Evolutionary conservation across 2,888 invertebrate genomes (phyloP).

Genomic region (Ectemnius cavifrons): DNA sequence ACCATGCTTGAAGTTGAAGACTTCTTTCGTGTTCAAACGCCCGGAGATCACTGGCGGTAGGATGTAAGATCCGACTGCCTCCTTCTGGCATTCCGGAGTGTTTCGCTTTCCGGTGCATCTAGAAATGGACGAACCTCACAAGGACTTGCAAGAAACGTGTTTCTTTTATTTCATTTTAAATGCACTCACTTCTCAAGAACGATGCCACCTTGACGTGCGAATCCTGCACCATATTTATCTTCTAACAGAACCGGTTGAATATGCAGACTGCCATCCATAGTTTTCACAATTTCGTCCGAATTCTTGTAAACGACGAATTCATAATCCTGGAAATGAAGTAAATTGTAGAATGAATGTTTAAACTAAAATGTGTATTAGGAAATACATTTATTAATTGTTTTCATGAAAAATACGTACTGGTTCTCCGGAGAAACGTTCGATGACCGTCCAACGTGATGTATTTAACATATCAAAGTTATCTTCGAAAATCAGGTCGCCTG

Average conservation of each 20-base stretch:
- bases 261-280: constrained; percentile 80
- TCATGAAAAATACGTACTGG: constrained; percentile 79
- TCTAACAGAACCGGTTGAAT: constrained; percentile 82
- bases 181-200: constrained; percentile 61
- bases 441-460: constrained; percentile 80
- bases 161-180: neutral
- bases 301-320: constrained; percentile 85
- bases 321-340: constrained; percentile 80
- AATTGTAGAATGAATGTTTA: neutral
- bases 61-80: constrained; percentile 80
- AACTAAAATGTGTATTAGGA: neutral
- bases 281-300: constrained; percentile 80
- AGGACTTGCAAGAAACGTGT: no score
- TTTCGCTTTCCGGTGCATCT: constrained; percentile 77
- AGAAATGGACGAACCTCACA: constrained; percentile 2
- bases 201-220: constrained; percentile 75
- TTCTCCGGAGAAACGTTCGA: constrained; percentile 81
- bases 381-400: constrained; percentile 35
- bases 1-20: constrained; percentile 85
- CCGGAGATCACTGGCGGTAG: constrained; percentile 85
- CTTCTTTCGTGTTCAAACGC: constrained; percentile 81
- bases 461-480: constrained; percentile 80
- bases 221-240: constrained; percentile 80
- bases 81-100: constrained; percentile 77
- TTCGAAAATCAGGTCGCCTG: constrained; percentile 82